Evolutionary conservation across 2,113 vertebrate species (phyloP).

Genomic region (Lutjanus erythropterus): DNA sequence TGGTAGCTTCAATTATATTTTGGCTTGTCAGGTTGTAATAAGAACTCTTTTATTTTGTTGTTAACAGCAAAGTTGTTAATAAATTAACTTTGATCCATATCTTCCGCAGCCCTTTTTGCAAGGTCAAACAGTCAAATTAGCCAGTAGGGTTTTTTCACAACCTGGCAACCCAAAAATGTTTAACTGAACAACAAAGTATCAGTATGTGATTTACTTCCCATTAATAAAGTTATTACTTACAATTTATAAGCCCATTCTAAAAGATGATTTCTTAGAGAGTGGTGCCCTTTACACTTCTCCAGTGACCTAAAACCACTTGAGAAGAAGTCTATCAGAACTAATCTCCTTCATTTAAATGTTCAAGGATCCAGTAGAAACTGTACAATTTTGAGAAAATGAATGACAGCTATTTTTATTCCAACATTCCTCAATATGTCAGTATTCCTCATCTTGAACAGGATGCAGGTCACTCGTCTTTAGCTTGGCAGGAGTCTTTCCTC

Average conservation of each 20-base stretch:
- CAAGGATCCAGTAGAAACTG: background rate
- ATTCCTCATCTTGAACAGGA: constrained; percentile 30
- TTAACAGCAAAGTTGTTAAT: background rate
- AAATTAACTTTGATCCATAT: background rate
- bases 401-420: constrained; percentile 18
- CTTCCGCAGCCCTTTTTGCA: background rate
- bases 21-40: background rate
- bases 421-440: background rate
- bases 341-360: background rate
- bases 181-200: constrained; percentile 10
- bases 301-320: background rate
- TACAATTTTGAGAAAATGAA: background rate
- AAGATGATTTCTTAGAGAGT: background rate
- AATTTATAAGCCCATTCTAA: constrained; percentile 1
- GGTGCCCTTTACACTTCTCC: background rate
- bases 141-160: background rate
- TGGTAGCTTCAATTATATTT: too few relatives aligned
- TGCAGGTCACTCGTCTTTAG: constrained; percentile 18
- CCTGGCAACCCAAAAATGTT: background rate
- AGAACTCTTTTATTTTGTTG: background rate
- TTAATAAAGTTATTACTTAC: constrained; percentile 5
- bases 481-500: constrained; percentile 34
- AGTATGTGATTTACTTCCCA: background rate
- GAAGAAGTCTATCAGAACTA: background rate
- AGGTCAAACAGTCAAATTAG: too few relatives aligned